phyloP scores from a whole-genome alignment of 2,797 vertebrate species.

The Brachymystax lenok region DNA sequence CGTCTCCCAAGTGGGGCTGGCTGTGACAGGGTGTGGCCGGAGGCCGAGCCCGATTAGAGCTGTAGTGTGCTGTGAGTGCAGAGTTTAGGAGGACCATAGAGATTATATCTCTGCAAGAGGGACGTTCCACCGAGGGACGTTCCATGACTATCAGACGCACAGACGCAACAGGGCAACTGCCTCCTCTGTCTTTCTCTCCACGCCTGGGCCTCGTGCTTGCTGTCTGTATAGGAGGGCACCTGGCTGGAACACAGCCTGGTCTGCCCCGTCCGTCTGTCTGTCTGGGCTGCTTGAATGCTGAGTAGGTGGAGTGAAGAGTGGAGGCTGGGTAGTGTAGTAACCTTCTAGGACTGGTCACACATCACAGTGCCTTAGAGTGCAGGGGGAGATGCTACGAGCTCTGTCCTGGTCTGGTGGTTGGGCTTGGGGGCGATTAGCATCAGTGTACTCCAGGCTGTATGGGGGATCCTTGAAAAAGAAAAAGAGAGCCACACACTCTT shows the following conservation, averaged over 20 bases:
- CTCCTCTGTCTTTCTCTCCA: not conserved
- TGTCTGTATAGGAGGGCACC: not conserved
- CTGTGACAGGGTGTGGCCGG: not conserved
- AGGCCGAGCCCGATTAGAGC: not conserved
- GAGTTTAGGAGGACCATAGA: too few species aligned
- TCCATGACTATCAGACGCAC: not conserved
- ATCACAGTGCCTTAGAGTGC: slow-evolving; percentile 39
- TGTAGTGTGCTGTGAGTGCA: too few species aligned
- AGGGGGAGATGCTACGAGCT: slow-evolving; percentile 40
- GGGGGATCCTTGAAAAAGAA: not conserved
- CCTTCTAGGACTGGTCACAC: slow-evolving; percentile 32
- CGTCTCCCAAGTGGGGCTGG: not conserved
- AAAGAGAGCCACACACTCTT: too few species aligned
- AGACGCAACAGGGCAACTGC: not conserved
- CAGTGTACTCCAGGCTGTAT: not conserved
- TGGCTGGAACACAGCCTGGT: not conserved
- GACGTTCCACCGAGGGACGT: not conserved
- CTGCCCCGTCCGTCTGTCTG: not conserved
- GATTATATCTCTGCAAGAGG: not conserved
- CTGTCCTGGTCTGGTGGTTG: not conserved
- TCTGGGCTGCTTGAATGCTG: not conserved
- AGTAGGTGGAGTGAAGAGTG: not conserved
- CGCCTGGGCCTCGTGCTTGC: not conserved
- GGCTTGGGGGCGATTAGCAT: not conserved
- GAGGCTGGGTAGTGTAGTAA: not conserved